A percentile compares a stretch with the other conserved stretches of the same genome.
phyloP scores from a whole-genome alignment of 2,888 invertebrate genomes.

The Amphiduros pacificus region DNA sequence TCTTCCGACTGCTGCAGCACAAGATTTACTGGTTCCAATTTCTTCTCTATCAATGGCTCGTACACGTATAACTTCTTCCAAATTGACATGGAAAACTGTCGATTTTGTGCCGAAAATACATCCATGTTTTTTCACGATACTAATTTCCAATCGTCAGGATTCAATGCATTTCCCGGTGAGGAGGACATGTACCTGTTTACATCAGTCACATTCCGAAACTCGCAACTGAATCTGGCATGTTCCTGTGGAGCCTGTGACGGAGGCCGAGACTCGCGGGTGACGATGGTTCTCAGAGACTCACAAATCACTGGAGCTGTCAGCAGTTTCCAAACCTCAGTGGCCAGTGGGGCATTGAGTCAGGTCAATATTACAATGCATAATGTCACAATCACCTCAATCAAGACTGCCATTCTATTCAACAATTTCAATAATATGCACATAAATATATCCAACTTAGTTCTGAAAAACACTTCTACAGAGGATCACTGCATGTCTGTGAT shows the following conservation, averaged over 20 bases:
- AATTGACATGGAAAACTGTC: neutral
- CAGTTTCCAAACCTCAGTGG: no score
- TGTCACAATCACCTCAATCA: neutral
- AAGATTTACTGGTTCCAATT: no score
- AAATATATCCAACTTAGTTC: neutral
- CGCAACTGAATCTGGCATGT: no score
- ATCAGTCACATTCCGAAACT: no score
- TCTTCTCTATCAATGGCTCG: no score
- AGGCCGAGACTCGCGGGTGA: conserved; percentile 1
- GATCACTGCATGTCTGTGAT: neutral
- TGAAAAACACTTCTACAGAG: neutral
- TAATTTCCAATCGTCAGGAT: neutral
- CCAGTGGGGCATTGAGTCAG: neutral
- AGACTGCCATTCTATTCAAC: neutral
- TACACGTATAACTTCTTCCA: neutral
- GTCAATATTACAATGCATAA: neutral
- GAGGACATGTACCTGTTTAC: no score
- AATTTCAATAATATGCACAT: neutral
- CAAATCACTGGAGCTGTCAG: no score
- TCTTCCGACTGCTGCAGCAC: no score
- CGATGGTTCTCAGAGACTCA: neutral
- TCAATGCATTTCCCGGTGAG: neutral
- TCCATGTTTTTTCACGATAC: neutral
- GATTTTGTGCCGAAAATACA: neutral
- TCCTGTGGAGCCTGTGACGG: no score